Conservation (phyloP, 2,797 vertebrate species). For the Hypotaenidia philippensis region DNA sequence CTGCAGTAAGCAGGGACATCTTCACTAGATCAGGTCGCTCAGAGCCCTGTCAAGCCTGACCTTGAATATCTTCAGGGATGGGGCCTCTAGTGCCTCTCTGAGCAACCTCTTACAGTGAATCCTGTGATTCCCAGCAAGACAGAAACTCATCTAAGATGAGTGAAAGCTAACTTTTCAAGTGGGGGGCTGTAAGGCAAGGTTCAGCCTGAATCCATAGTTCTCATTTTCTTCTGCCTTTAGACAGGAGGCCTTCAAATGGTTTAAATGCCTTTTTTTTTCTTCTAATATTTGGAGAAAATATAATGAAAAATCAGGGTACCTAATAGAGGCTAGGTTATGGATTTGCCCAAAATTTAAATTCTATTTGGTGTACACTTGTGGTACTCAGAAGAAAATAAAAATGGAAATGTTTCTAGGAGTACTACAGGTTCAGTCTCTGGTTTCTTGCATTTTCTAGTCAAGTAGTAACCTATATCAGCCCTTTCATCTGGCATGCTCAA, state of each 20-base stretch:
- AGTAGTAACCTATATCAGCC: neutral
- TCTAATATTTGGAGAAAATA: neutral
- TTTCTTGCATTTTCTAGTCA: slow-evolving; percentile 11
- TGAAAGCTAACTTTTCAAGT: neutral
- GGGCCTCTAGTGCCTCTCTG: no score
- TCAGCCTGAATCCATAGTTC: neutral
- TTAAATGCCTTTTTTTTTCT: neutral
- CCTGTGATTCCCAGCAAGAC: neutral
- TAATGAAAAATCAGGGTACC: neutral
- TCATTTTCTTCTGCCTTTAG: neutral
- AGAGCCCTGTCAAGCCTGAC: no score
- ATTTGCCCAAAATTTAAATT: neutral
- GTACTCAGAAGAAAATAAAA: neutral
- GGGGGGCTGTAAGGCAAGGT: neutral
- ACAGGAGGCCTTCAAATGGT: neutral
- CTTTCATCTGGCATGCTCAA: neutral
- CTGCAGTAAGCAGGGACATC: no score
- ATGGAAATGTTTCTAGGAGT: neutral
- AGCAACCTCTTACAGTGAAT: no score
- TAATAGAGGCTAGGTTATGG: neutral
- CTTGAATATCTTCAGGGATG: no score
- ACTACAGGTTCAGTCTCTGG: neutral
- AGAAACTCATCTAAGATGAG: neutral
- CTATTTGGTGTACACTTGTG: neutral
- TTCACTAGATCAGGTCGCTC: no score